Evolutionary conservation across 2,113 vertebrate species (phyloP).

Genomic region (Crotalus viridis): DNA sequence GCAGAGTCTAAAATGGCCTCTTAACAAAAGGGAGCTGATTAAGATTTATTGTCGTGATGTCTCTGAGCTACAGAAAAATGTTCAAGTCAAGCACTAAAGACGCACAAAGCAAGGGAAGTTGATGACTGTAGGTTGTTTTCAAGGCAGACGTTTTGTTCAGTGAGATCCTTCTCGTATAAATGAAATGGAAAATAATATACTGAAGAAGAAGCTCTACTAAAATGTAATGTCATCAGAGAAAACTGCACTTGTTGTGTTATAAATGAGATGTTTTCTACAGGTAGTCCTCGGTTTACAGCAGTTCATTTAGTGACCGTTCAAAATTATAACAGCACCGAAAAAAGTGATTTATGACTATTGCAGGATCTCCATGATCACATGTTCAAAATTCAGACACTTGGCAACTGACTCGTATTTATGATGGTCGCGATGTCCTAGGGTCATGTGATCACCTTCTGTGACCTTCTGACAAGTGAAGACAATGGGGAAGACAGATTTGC

Average conservation of each 20-base stretch:
- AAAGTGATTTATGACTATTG: no score
- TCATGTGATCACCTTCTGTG: no score
- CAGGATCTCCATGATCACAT: no score
- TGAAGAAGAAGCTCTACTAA: slow-evolving; percentile 26
- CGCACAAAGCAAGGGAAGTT: neutral
- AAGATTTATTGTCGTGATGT: slow-evolving; percentile 36
- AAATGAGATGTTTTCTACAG: neutral
- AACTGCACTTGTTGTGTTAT: neutral
- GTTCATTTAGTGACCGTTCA: no score
- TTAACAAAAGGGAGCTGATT: slow-evolving; percentile 40
- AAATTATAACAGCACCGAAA: no score
- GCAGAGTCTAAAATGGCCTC: slow-evolving; percentile 37
- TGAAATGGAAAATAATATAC: slow-evolving; percentile 15
- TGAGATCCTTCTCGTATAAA: slow-evolving; percentile 42
- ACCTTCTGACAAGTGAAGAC: no score
- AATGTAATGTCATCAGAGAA: slow-evolving; percentile 24
- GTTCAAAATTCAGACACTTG: no score
- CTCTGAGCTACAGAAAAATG: slow-evolving; percentile 25
- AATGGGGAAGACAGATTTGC: no score
- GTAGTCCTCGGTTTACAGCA: neutral
- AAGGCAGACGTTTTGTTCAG: neutral
- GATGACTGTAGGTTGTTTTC: slow-evolving; percentile 15
- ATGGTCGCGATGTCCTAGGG: no score
- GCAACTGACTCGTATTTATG: no score
- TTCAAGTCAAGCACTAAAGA: neutral